phyloP scores from a whole-genome alignment of 2,888 invertebrate genomes.

The Drosophila ustulata region DNA sequence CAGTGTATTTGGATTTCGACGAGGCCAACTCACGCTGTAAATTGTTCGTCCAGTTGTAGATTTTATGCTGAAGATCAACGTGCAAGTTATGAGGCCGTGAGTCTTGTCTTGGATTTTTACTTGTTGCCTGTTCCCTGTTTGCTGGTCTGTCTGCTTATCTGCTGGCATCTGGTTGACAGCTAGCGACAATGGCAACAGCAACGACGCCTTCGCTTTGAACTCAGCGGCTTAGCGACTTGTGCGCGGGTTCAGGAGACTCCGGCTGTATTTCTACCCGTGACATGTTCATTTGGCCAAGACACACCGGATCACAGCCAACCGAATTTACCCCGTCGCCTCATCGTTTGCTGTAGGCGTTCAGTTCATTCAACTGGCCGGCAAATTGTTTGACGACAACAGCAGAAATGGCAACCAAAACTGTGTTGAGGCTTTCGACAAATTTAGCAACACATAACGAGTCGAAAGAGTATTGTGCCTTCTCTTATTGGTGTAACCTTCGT shows the following conservation, averaged over 20 bases:
- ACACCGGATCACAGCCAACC: background rate
- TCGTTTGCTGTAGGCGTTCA: slow-evolving; percentile 52
- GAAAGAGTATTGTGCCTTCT: slow-evolving; percentile 1
- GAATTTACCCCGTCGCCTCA: background rate
- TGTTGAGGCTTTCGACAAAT: slow-evolving; percentile 10
- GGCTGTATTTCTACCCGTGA: slow-evolving; percentile 31
- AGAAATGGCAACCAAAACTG: slow-evolving; percentile 30
- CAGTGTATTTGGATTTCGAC: slow-evolving; percentile 15
- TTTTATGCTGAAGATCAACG: slow-evolving; percentile 56
- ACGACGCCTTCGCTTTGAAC: slow-evolving; percentile 68
- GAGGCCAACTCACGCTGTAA: background rate
- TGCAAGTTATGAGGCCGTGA: slow-evolving; percentile 59
- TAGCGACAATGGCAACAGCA: slow-evolving; percentile 32
- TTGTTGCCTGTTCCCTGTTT: slow-evolving; percentile 20
- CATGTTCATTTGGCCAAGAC: slow-evolving; percentile 41
- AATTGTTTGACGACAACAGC: slow-evolving; percentile 8
- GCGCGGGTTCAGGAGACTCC: slow-evolving; percentile 12
- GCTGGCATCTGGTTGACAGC: slow-evolving; percentile 65
- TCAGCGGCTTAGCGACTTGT: slow-evolving; percentile 48
- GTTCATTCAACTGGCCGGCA: slow-evolving; percentile 65
- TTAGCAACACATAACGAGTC: slow-evolving; percentile 3
- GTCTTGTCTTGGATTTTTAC: slow-evolving; percentile 18
- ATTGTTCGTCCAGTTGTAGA: slow-evolving; percentile 37
- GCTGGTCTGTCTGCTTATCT: slow-evolving; percentile 55
- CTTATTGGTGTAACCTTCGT: slow-evolving; percentile 38